Evolutionary conservation across 1,140 invertebrate genomes (phyloP), one percentile per base, ranked within the genome.

Genomic region (Oryctes rhinoceros): DNA sequence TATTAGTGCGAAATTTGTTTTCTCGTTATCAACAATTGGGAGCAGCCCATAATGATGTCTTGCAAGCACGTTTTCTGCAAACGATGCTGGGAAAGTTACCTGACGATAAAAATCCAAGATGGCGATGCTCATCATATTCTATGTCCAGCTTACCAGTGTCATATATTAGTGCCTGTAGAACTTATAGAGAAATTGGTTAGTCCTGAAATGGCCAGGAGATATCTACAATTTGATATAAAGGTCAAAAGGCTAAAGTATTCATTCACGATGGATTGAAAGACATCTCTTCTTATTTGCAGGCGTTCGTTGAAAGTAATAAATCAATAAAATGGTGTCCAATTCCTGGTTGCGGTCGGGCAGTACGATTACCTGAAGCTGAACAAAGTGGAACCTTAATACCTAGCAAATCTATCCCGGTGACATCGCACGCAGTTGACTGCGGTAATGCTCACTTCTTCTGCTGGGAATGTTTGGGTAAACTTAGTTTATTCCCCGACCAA

Each of bases 261-360:
- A 11, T 71, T 7, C 7, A 30, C 24, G 35, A 44, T 39, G n/a
- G 18, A 47, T 30, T 76, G n/a, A 20, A 76, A 15, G 37, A 47
- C 24, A 30, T 30, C 24, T 47, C 2, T 47, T 37, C 35, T 74
- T 35, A 4, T 30, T 24, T 87, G 7, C 82, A 93, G 92, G 92
- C 93, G 18, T 94, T 94, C 89, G 93, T 94, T 39, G 93, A 94
- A 83, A 92, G 91, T 81, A 94, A 94, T 85, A 92, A 92, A 80
- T 90, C 88, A 62, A 94, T 94, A 81, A 94, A 94, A 86, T 94
- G 93, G 93, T 94, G 93, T 86, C 93, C 93, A 3, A 91, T 89
- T 82, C 91, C 93, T 47, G 92, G 91, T 9, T 94, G 93, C 88
- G 92, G 92, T 4, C 87, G 91, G 81, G 93, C 93, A 47, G 93